Evolutionary conservation across 2,113 vertebrate species (phyloP).

Genomic region (Hippocampus zosterae): DNA sequence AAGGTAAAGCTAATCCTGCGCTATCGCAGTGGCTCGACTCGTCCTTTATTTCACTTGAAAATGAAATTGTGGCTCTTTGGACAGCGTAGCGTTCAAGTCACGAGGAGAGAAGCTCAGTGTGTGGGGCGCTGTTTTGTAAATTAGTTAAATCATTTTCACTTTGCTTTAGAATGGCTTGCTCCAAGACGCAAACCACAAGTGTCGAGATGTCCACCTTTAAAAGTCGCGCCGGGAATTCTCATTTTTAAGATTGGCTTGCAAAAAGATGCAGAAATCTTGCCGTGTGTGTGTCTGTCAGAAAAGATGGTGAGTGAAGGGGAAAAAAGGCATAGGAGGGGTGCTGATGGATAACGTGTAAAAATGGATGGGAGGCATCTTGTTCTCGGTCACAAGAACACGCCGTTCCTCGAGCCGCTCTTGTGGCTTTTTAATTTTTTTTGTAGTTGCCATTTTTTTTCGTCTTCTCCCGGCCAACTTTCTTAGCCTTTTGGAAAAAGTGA

Average conservation of each 20-base stretch:
- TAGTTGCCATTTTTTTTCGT: not conserved
- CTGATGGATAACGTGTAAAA: conserved; percentile 39
- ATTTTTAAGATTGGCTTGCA: not conserved
- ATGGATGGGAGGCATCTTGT: conserved; percentile 55
- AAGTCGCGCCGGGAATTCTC: not conserved
- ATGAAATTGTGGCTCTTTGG: too few species aligned
- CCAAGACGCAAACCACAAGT: not conserved
- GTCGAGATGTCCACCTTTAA: not conserved
- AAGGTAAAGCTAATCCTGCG: too few species aligned
- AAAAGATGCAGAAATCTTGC: not conserved
- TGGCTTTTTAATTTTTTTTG: conserved; percentile 5
- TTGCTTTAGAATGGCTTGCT: too few species aligned
- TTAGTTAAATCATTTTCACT: too few species aligned
- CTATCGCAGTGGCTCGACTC: too few species aligned
- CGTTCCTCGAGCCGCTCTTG: conserved; percentile 30
- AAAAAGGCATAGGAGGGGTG: conserved; percentile 17
- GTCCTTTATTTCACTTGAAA: too few species aligned
- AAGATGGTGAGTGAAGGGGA: conserved; percentile 7
- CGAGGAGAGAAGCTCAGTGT: too few species aligned
- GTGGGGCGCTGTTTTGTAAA: too few species aligned
- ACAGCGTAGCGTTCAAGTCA: too few species aligned
- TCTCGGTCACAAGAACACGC: conserved; percentile 45
- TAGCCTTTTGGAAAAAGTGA: conserved; percentile 11
- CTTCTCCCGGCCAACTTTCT: not conserved
- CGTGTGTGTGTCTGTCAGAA: conserved; percentile 10